These are phyloP conservation scores for Drosophila pseudoobscura DNA, from an alignment of 1,140 invertebrate species.

Conservation along the genomic window DNA sequence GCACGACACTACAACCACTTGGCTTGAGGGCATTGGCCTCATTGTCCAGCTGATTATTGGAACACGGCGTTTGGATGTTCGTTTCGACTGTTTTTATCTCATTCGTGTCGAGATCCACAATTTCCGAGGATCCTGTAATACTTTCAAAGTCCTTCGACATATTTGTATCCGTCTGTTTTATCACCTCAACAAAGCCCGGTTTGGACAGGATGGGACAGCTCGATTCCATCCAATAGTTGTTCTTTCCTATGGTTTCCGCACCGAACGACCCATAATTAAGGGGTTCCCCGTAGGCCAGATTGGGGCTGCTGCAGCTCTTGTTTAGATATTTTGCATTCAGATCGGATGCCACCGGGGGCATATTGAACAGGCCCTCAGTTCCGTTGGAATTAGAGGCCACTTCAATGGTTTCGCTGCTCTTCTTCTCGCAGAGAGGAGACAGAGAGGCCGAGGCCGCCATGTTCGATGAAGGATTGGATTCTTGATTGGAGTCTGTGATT, in stretches of 20 bases:
- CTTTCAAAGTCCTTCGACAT: conserved; percentile 65
- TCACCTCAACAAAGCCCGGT: conserved; percentile 65
- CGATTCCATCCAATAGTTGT: conserved; percentile 72
- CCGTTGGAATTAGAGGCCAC: conserved; percentile 10
- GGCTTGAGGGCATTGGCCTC: conserved; percentile 14
- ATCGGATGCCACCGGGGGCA: conserved; percentile 29
- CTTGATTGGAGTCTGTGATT: conserved; percentile 28
- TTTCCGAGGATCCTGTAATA: conserved; percentile 83
- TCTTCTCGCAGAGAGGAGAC: conserved; percentile 27
- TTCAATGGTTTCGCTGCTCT: conserved; percentile 14
- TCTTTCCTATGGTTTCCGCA: conserved; percentile 36
- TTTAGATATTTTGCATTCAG: conserved; percentile 43
- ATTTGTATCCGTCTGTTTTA: conserved; percentile 58
- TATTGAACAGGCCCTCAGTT: conserved; percentile 21
- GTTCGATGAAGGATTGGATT: conserved; percentile 16
- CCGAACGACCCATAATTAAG: conserved; percentile 45
- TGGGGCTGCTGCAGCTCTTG: conserved; percentile 38
- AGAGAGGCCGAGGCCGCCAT: not conserved
- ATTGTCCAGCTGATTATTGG: conserved; percentile 43
- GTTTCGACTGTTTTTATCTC: conserved; percentile 85
- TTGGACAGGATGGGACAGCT: conserved; percentile 54
- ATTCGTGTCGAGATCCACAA: conserved; percentile 86
- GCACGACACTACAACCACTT: conserved; percentile 26
- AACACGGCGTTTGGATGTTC: conserved; percentile 66
- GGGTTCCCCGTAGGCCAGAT: conserved; percentile 43